Conservation (phyloP, 2,113 vertebrate species). For the Piaya cayana region DNA sequence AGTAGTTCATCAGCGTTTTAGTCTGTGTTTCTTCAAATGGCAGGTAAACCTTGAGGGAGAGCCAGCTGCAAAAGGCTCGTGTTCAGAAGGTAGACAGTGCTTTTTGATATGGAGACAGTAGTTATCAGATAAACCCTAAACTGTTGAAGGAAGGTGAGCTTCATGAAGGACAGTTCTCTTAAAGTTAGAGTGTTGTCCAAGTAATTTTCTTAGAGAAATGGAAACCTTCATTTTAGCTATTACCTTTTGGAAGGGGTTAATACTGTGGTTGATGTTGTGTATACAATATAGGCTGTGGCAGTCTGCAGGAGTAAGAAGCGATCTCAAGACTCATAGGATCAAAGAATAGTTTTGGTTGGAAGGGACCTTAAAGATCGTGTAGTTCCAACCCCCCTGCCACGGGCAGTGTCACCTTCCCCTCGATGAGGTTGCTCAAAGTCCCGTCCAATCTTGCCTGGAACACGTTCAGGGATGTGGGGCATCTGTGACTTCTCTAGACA, state of each 20-base stretch:
- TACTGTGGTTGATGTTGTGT: background rate
- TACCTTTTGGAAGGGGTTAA: background rate
- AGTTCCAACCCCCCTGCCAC: too few relatives aligned
- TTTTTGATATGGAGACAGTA: background rate
- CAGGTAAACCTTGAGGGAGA: background rate
- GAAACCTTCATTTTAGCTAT: background rate
- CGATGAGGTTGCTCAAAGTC: too few relatives aligned
- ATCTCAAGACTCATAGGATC: background rate
- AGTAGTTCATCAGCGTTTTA: background rate
- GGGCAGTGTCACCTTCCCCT: too few relatives aligned
- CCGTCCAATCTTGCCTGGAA: too few relatives aligned
- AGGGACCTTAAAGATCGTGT: too few relatives aligned
- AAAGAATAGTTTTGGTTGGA: too few relatives aligned
- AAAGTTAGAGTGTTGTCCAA: background rate
- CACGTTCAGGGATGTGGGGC: too few relatives aligned
- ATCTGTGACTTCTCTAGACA: too few relatives aligned
- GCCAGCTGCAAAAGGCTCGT: background rate
- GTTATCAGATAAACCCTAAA: background rate
- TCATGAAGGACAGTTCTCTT: background rate
- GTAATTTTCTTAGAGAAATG: background rate
- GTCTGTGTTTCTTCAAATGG: conserved; percentile 4
- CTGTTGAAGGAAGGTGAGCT: background rate
- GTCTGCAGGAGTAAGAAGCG: background rate
- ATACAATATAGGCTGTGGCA: background rate
- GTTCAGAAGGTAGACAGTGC: background rate